Conservation (phyloP, 1,140 invertebrate genomes). For the Halesus radiatus region DNA sequence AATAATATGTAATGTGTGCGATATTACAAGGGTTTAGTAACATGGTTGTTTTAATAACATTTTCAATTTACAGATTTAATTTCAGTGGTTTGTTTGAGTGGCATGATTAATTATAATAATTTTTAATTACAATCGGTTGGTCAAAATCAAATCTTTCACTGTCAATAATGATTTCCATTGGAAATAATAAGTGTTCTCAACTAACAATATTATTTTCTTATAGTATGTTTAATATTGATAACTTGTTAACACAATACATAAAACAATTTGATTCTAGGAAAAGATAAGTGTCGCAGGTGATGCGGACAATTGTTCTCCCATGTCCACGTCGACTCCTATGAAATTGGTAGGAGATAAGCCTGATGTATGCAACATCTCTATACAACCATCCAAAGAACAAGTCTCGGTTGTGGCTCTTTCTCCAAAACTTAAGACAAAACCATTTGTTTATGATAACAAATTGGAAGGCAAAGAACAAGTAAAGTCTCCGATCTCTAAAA, state of each 20-base stretch:
- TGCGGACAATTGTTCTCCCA: slow-evolving; percentile 60
- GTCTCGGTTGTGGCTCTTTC: slow-evolving; percentile 66
- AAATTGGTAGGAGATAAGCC: slow-evolving; percentile 56
- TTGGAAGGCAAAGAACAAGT: slow-evolving; percentile 25
- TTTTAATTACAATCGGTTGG: neutral
- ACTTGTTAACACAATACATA: neutral
- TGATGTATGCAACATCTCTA: slow-evolving; percentile 51
- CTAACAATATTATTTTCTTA: too few species aligned
- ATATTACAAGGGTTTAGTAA: slow-evolving; percentile 47
- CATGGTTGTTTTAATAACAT: slow-evolving; percentile 42
- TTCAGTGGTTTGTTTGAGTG: slow-evolving; percentile 7
- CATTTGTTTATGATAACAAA: slow-evolving; percentile 34
- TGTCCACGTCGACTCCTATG: slow-evolving; percentile 66
- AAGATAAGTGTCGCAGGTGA: slow-evolving; percentile 59
- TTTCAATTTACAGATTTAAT: slow-evolving; percentile 3
- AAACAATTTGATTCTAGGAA: slow-evolving; percentile 56
- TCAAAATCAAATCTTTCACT: too few species aligned
- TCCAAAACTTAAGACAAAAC: slow-evolving; percentile 60
- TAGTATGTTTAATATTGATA: too few species aligned
- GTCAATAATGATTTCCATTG: too few species aligned
- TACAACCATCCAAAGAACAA: slow-evolving; percentile 49
- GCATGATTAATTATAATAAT: slow-evolving; percentile 8
- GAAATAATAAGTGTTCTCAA: too few species aligned
- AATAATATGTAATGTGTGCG: slow-evolving; percentile 26
- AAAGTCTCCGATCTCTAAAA: slow-evolving; percentile 44